Conservation (phyloP, 2,888 invertebrate species). For the Cancer borealis region DNA sequence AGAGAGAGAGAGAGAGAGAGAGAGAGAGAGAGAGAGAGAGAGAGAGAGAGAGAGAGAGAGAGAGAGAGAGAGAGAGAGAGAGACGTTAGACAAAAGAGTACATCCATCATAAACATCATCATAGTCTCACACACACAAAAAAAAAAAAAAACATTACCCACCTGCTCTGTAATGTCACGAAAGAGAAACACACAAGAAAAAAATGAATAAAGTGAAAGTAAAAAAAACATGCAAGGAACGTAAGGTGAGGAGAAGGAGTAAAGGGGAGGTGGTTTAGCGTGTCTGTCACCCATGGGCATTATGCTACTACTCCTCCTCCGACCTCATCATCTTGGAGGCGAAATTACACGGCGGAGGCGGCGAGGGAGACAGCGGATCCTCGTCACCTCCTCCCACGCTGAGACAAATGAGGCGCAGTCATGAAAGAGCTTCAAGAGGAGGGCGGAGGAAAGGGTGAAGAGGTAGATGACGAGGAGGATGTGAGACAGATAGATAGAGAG, state of each 20-base stretch:
- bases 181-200: too few relatives aligned
- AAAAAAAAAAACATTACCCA: background rate
- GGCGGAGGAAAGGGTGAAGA: background rate
- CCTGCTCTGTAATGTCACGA: background rate
- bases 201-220: background rate
- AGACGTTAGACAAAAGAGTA: too few relatives aligned
- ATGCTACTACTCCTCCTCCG: background rate
- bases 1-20: slow-evolving; percentile 20
- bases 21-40: slow-evolving; percentile 12
- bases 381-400: background rate
- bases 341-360: slow-evolving; percentile 5
- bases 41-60: background rate
- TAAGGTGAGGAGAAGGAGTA: background rate
- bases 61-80: too few relatives aligned
- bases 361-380: background rate
- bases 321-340: slow-evolving; percentile 3
- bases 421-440: background rate
- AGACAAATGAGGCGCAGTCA: background rate
- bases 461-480: background rate
- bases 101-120: too few relatives aligned
- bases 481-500: background rate
- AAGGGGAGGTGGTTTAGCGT: slow-evolving; percentile 11
- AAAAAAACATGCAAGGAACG: background rate
- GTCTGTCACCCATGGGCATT: background rate
- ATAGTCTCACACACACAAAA: background rate